Conservation (phyloP, 2,888 invertebrate species). For the Lottia scabra region DNA sequence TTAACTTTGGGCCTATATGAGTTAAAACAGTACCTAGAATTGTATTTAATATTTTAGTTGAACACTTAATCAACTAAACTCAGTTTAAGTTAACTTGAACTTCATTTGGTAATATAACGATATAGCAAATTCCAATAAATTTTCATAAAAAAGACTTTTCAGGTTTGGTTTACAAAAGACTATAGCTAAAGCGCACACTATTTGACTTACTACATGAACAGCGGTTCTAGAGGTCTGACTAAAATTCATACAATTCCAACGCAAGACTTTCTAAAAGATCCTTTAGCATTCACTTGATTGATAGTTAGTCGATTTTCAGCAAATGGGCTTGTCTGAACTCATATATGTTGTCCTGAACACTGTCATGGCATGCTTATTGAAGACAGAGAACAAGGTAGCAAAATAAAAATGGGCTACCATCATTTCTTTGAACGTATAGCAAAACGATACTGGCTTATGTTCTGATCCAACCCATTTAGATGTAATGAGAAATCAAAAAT, state of each 20-base stretch:
- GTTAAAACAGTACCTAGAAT: too few relatives aligned
- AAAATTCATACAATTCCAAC: conserved; percentile 4
- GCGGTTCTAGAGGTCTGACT: too few relatives aligned
- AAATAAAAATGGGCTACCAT: conserved; percentile 16
- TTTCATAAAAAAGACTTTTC: too few relatives aligned
- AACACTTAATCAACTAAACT: too few relatives aligned
- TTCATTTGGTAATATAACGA: too few relatives aligned
- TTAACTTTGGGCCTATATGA: too few relatives aligned
- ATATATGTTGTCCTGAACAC: neutral
- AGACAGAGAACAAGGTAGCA: neutral
- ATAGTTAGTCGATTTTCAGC: conserved; percentile 2
- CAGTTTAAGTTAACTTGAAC: too few relatives aligned
- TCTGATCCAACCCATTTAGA: conserved; percentile 23
- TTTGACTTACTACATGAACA: too few relatives aligned
- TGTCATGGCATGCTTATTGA: neutral
- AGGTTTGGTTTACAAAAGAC: too few relatives aligned
- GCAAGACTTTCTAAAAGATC: neutral
- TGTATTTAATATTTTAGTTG: too few relatives aligned
- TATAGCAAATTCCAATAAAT: too few relatives aligned
- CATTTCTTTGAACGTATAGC: neutral
- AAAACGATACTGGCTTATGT: conserved; percentile 12
- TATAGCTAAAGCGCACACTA: too few relatives aligned
- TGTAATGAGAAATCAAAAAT: conserved; percentile 14
- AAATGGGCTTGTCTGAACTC: neutral
- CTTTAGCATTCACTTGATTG: neutral